Evolutionary conservation across 2,113 vertebrate species (phyloP).

Genomic region (Pangasianodon hypophthalmus): DNA sequence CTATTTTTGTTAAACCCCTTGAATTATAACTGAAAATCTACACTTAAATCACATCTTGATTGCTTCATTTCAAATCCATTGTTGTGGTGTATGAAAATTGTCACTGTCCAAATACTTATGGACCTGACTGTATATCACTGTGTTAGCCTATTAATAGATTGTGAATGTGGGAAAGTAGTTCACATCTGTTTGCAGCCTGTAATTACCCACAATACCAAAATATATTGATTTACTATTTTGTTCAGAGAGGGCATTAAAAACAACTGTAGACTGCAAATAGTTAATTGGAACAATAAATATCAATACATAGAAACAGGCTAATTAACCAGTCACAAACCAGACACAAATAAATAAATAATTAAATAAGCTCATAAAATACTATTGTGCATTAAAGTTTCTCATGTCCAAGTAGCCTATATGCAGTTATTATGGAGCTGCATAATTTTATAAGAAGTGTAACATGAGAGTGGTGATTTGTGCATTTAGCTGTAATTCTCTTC

Average conservation of each 20-base stretch:
- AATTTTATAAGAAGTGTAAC: not conserved
- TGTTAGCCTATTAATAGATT: too few relatives aligned
- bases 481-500: not conserved
- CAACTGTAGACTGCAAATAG: not conserved
- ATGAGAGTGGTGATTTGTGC: too few relatives aligned
- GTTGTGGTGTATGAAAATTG: too few relatives aligned
- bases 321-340: not conserved
- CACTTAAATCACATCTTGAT: too few relatives aligned
- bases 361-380: too few relatives aligned
- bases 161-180: not conserved
- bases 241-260: not conserved
- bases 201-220: too few relatives aligned
- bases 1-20: too few relatives aligned
- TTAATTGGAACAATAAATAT: not conserved
- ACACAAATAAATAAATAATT: not conserved
- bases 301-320: not conserved
- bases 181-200: not conserved
- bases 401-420: not conserved
- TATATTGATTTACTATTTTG: not conserved
- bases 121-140: too few relatives aligned
- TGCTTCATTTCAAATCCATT: too few relatives aligned
- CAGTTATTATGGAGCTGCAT: too few relatives aligned
- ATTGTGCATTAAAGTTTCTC: not conserved
- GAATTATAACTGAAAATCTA: too few relatives aligned
- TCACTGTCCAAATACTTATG: too few relatives aligned